Evolutionary conservation across 1,140 invertebrate species (phyloP).

Genomic region (Monochamus saltuarius): DNA sequence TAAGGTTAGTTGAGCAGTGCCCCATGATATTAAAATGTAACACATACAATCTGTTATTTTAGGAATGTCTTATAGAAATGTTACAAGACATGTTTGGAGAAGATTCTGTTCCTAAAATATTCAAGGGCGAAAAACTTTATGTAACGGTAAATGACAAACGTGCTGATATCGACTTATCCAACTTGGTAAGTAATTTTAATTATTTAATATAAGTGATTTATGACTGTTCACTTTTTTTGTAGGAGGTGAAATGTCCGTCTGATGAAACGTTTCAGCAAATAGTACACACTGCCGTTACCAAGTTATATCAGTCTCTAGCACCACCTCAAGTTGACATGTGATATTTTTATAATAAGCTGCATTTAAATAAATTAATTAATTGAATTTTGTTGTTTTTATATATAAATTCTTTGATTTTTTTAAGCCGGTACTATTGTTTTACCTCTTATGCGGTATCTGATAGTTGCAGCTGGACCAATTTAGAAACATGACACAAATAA

Average conservation of each 20-base stretch:
- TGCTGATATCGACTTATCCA: conserved; percentile 83
- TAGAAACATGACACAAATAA: neutral
- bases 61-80: conserved; percentile 91
- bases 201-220: neutral
- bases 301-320: conserved; percentile 81
- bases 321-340: conserved; percentile 55
- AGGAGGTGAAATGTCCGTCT: conserved; percentile 78
- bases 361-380: too few species aligned
- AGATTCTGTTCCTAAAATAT: conserved; percentile 91
- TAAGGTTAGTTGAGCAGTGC: conserved; percentile 56
- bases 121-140: conserved; percentile 85
- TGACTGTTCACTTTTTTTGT: conserved; percentile 42
- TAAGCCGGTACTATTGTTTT: too few species aligned
- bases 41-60: conserved; percentile 40
- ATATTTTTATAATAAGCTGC: neutral
- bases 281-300: conserved; percentile 81
- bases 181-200: conserved; percentile 59
- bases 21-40: neutral
- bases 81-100: conserved; percentile 94
- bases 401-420: too few species aligned
- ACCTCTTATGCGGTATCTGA: too few species aligned
- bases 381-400: too few species aligned
- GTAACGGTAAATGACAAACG: conserved; percentile 83
- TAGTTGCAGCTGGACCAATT: neutral
- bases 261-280: conserved; percentile 83